Conservation (phyloP, 1,140 invertebrate genomes). For the Copidosoma floridanum region DNA sequence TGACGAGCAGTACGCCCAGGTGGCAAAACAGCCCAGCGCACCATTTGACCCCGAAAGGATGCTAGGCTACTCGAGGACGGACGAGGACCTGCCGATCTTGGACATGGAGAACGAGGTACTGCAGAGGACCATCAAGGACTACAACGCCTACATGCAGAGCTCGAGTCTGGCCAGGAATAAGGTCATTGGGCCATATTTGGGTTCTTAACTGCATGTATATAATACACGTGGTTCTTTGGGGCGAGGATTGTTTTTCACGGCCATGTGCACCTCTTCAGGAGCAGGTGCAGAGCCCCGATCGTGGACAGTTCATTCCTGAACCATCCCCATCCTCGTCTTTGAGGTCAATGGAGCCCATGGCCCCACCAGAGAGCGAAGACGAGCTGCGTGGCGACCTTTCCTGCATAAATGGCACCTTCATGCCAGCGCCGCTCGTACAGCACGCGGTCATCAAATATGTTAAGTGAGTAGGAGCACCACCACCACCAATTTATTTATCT, state of each 20-base stretch:
- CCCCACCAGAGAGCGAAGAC: too few species aligned
- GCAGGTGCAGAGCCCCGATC: too few species aligned
- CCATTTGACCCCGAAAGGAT: conserved; percentile 44
- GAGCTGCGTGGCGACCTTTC: conserved; percentile 46
- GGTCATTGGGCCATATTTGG: too few species aligned
- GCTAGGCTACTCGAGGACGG: conserved; percentile 46
- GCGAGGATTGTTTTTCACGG: too few species aligned
- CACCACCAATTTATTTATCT: too few species aligned
- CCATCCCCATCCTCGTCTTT: too few species aligned
- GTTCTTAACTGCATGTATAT: conserved; percentile 27
- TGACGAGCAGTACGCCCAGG: conserved; percentile 32
- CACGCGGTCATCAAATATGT: conserved; percentile 56
- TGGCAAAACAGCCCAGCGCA: neutral
- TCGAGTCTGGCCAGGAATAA: conserved; percentile 29
- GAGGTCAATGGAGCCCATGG: too few species aligned
- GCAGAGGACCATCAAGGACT: conserved; percentile 44
- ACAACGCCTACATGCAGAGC: conserved; percentile 44
- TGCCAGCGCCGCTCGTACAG: conserved; percentile 48
- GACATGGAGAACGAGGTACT: conserved; percentile 48
- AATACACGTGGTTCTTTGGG: too few species aligned
- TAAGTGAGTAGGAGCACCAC: conserved; percentile 45
- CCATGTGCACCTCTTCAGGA: too few species aligned
- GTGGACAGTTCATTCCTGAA: too few species aligned
- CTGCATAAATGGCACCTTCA: conserved; percentile 53
- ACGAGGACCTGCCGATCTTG: conserved; percentile 43